These are phyloP conservation scores for Leucoraja erinaceus DNA, from an alignment of 2,113 vertebrate genomes.

Conservation along the genomic window DNA sequence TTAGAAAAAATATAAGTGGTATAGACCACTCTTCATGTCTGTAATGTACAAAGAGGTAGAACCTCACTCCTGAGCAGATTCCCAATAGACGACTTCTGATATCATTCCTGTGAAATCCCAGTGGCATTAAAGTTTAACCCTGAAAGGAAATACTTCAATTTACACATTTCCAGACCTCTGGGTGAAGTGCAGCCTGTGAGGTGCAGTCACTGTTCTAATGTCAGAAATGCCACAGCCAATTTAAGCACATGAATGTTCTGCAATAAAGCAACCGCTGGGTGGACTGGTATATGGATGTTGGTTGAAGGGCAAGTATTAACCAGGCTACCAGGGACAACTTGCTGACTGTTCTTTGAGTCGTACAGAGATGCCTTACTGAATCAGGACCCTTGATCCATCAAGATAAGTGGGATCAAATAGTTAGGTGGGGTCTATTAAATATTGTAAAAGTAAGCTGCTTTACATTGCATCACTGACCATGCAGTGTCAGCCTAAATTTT, in stretches of 20 bases:
- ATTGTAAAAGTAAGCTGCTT: no score
- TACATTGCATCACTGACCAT: no score
- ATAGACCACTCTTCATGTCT: neutral
- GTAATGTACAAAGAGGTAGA: neutral
- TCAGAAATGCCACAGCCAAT: neutral
- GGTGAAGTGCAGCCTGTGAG: neutral
- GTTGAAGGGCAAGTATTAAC: neutral
- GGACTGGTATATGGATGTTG: neutral
- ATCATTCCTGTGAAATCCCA: neutral
- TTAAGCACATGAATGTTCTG: neutral
- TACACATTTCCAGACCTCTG: neutral
- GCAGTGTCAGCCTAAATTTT: neutral
- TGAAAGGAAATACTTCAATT: neutral
- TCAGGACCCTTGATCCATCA: no score
- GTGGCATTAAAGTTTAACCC: neutral
- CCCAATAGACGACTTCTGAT: neutral
- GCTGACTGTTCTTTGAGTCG: neutral
- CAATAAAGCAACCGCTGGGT: neutral
- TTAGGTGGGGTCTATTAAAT: no score
- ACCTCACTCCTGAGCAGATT: neutral
- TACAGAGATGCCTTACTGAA: no score
- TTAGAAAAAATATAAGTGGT: neutral
- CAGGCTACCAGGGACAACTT: neutral
- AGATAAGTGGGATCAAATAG: no score
- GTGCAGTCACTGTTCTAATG: neutral